Base-by-base conservation (phyloP, 92 coral and sea anemone species). In the Zoanthus gigantus region DNA sequence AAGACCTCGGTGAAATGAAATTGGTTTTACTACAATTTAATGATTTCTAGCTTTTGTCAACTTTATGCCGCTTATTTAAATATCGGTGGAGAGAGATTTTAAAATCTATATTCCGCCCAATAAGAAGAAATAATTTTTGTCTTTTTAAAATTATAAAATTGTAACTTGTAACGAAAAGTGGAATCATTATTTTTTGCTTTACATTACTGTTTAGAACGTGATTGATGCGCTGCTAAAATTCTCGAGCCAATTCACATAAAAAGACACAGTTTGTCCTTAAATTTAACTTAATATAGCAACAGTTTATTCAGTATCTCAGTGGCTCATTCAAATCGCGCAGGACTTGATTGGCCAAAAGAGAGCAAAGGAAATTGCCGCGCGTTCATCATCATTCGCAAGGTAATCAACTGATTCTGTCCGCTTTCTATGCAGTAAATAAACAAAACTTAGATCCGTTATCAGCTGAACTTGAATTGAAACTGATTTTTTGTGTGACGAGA, bases 331-430 rank as follows among this genome's bases (percentile, higher is more conserved):
- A 58, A 45, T 15, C 72, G 10, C 60, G 34, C 56, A n/a, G 8
- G 23, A 12, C 29, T 47, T 81, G 76, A 81, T 81, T 81, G 85
- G 85, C 85, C 60, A 13, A 31, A 81, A 65, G 60, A 68, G 28
- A n/a, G 75, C 44, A 81, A 50, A 81, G 85, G 85, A 81, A 81
- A 81, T 81, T 66, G 46, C 73, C 61, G 48, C 53, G 37, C 74
- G 23, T 74, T 81, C 85, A 81, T 65, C 85, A 44, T 80, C 85
- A 81, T 66, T 66, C 61, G 23, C 74, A 44, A 46, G 67, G 85
- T 61, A 63, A 81, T 81, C 85, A 81, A 66, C 42, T n/a, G 23
- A 13, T 31, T 31, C 47, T 67, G 74, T 48, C 63, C 58, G 74
- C 61, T 81, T n/a, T 63, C 45, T 54, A 66, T 45, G 74, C 85